Percentiles rank a stretch among this genome's conserved stretches.
Evolutionary conservation across 2,888 invertebrate genomes (phyloP).

Genomic region (Bruchidius siliquastri): DNA sequence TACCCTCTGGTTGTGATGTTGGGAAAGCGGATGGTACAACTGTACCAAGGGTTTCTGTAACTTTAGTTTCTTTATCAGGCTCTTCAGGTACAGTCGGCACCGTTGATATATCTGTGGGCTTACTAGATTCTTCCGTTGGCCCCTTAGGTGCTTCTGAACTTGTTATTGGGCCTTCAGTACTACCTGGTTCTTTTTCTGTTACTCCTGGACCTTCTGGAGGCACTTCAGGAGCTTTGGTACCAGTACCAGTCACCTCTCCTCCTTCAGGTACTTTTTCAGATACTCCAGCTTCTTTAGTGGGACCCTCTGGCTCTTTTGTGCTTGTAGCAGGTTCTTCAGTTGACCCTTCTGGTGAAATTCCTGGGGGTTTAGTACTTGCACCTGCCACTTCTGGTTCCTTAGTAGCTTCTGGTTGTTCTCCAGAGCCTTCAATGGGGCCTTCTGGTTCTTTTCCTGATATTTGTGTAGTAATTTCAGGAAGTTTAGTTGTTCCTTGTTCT

Average conservation of each 20-base stretch:
- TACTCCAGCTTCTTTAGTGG: not conserved
- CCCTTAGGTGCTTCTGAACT: no score
- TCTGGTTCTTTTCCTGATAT: not conserved
- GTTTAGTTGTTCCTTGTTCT: slow-evolving; percentile 17
- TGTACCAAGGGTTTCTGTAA: no score
- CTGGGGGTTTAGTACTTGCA: no score
- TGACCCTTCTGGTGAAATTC: slow-evolving; percentile 1
- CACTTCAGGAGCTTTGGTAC: not conserved
- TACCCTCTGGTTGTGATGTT: no score
- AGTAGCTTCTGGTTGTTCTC: slow-evolving; percentile 1
- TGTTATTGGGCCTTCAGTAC: no score
- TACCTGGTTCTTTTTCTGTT: not conserved
- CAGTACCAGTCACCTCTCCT: not conserved
- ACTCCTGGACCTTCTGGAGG: slow-evolving; percentile 4
- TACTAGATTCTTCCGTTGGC: not conserved
- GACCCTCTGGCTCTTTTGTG: not conserved
- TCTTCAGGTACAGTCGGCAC: slow-evolving; percentile 13
- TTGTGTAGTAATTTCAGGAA: slow-evolving; percentile 4
- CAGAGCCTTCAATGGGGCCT: not conserved
- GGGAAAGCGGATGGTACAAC: not conserved
- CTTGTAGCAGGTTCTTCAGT: not conserved
- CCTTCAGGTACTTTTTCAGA: not conserved
- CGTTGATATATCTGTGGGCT: slow-evolving; percentile 3
- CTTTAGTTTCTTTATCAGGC: slow-evolving; percentile 18
- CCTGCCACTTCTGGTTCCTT: not conserved